Evolutionary conservation across 1,140 invertebrate genomes (phyloP).

Genomic region (Macrobrachium nipponense): DNA sequence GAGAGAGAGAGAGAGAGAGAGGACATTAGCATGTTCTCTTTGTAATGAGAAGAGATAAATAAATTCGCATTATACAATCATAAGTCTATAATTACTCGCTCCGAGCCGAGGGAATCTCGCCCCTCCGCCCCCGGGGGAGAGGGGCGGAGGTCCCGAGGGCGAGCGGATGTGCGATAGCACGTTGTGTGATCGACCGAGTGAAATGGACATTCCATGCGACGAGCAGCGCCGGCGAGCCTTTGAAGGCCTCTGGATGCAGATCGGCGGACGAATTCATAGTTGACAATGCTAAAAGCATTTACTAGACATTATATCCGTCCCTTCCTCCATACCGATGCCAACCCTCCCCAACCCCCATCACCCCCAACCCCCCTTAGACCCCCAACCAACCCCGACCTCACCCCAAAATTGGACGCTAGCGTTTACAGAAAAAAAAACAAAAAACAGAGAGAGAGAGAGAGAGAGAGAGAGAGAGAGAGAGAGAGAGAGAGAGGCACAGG

Average conservation of each 20-base stretch:
- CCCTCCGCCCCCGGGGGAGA: slow-evolving; percentile 2
- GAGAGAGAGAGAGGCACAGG: too few relatives aligned
- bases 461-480: too few relatives aligned
- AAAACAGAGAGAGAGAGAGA: too few relatives aligned
- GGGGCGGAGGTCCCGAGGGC: not conserved
- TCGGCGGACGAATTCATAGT: slow-evolving; percentile 60
- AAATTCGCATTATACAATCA: slow-evolving; percentile 51
- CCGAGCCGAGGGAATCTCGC: not conserved
- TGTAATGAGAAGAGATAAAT: slow-evolving; percentile 58
- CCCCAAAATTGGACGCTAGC: not conserved
- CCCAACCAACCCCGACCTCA: not conserved
- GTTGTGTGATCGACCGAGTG: slow-evolving; percentile 10
- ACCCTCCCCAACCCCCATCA: not conserved
- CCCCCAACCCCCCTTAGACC: too few relatives aligned
- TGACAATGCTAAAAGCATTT: slow-evolving; percentile 59
- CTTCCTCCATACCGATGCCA: too few relatives aligned
- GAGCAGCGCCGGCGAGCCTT: slow-evolving; percentile 36
- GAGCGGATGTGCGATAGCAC: not conserved
- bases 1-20: not conserved
- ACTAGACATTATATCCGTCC: slow-evolving; percentile 32
- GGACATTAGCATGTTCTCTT: slow-evolving; percentile 7
- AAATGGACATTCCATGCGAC: slow-evolving; percentile 56
- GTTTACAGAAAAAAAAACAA: too few relatives aligned
- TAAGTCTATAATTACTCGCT: slow-evolving; percentile 12
- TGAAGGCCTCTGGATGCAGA: slow-evolving; percentile 53